These are phyloP conservation scores for Allolobophora icterica DNA, from an alignment of 2,888 invertebrate genomes.

Conservation along the genomic window DNA sequence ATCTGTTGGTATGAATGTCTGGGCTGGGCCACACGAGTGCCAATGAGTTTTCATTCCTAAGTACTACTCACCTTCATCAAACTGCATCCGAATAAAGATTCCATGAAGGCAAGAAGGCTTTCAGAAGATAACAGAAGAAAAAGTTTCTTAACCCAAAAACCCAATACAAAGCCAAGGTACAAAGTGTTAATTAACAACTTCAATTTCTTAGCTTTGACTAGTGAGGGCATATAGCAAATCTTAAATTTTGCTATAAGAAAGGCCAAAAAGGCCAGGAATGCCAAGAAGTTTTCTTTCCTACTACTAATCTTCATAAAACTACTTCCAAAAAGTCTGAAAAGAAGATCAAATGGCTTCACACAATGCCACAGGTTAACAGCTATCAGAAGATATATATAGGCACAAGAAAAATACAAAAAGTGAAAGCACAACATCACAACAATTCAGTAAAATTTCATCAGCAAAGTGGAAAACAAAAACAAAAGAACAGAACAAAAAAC, in stretches of 20 bases:
- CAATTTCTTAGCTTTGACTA: no score
- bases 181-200: no score
- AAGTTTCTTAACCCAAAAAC: no score
- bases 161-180: no score
- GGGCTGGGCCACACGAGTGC: neutral
- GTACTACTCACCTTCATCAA: conserved; percentile 8
- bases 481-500: neutral
- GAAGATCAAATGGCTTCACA: neutral
- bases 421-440: neutral
- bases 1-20: neutral
- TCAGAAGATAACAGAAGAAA: no score
- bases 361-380: neutral
- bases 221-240: no score
- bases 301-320: neutral
- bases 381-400: neutral
- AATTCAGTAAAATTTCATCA: neutral
- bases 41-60: neutral
- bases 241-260: no score
- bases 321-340: neutral
- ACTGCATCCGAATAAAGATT: neutral
- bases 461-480: neutral
- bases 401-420: neutral
- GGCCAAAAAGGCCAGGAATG: neutral
- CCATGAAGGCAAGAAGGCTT: no score
- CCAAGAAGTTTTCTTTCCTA: neutral